Percentiles rank a stretch among this genome's conserved stretches.
These are phyloP conservation scores for Pherbina coryleti DNA, from an alignment of 2,888 invertebrate genomes.

Conservation along the genomic window DNA sequence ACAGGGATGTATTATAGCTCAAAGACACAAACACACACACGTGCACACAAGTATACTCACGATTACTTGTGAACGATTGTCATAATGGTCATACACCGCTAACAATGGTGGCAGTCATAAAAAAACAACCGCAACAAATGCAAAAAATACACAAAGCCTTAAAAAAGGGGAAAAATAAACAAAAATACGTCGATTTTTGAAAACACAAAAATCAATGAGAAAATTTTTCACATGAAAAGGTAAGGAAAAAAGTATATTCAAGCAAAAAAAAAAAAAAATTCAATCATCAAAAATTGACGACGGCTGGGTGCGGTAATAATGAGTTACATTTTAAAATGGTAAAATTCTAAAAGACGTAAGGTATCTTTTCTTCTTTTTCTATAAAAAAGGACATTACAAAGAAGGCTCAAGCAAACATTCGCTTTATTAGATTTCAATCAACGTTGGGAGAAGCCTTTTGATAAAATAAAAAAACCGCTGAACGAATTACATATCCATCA, in stretches of 20 bases:
- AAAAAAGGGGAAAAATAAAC: conserved; percentile 25
- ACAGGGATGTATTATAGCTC: background rate
- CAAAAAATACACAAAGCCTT: conserved; percentile 39
- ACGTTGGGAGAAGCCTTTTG: conserved; percentile 14
- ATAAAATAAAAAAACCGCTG: background rate
- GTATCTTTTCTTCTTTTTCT: conserved; percentile 47
- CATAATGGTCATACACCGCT: background rate
- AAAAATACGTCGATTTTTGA: conserved; percentile 17
- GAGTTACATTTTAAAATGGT: no score
- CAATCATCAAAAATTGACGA: no score
- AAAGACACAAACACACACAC: background rate
- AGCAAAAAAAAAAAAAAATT: background rate
- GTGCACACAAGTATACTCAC: background rate
- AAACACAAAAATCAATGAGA: conserved; percentile 19
- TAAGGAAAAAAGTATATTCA: conserved; percentile 43
- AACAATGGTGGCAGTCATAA: background rate
- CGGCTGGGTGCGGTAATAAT: no score
- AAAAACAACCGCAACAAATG: conserved; percentile 55
- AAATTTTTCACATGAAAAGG: conserved; percentile 50
- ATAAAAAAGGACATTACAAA: conserved; percentile 12
- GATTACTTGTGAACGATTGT: no score
- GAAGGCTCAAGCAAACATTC: conserved; percentile 43
- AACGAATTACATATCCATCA: background rate
- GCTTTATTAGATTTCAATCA: conserved; percentile 46
- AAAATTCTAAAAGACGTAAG: conserved; percentile 37